Evolutionary conservation across 2,797 vertebrate species (phyloP).

Genomic region (Poecilia velifera): DNA sequence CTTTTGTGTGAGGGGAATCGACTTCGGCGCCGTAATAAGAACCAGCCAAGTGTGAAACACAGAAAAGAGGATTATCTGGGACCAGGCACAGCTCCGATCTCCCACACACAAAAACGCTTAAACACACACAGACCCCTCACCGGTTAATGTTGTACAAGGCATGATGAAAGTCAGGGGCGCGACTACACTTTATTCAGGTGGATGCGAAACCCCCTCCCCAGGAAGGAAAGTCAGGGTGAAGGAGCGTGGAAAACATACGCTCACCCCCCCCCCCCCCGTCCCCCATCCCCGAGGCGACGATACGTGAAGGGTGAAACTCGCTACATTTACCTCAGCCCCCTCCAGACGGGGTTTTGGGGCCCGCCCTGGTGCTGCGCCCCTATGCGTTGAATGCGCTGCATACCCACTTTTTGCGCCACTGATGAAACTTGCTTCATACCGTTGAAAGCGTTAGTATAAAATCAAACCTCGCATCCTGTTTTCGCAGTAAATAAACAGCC

Average conservation of each 20-base stretch:
- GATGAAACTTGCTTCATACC: slow-evolving; percentile 39
- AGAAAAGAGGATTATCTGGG: slow-evolving; percentile 64
- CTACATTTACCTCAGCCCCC: no score
- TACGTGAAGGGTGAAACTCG: no score
- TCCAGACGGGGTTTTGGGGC: no score
- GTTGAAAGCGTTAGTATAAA: slow-evolving; percentile 13
- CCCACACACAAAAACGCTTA: slow-evolving; percentile 26
- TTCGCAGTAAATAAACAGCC: slow-evolving; percentile 76
- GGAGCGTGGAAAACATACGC: no score
- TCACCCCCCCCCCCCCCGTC: no score
- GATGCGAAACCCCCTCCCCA: no score
- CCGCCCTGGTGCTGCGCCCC: no score
- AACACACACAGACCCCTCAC: slow-evolving; percentile 21
- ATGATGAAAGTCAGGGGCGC: slow-evolving; percentile 27
- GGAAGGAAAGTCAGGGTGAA: no score
- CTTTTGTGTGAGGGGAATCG: slow-evolving; percentile 2
- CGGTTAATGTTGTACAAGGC: slow-evolving; percentile 67
- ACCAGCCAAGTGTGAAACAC: slow-evolving; percentile 67
- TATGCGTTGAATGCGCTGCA: no score
- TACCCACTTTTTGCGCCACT: not conserved
- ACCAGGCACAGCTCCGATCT: slow-evolving; percentile 49
- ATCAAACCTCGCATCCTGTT: slow-evolving; percentile 50
- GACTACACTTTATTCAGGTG: no score
- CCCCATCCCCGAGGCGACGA: no score
- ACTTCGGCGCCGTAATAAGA: slow-evolving; percentile 30